These are phyloP conservation scores for Tapirus indicus DNA, from an alignment of 2,797 vertebrate species.

Conservation along the genomic window DNA sequence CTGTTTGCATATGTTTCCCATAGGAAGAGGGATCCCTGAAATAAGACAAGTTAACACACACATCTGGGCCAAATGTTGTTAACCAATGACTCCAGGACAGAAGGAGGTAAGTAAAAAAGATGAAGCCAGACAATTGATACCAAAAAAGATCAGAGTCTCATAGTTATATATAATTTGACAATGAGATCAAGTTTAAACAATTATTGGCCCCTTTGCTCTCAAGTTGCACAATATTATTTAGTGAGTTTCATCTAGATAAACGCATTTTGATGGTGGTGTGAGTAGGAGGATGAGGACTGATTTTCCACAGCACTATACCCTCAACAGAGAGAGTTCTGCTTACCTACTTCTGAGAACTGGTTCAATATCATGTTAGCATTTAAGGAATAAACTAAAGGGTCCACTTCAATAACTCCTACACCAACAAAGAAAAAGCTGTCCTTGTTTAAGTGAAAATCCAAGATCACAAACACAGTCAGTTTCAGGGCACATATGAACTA, in stretches of 20 bases:
- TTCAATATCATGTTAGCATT: constrained; percentile 51
- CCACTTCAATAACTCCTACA: constrained; percentile 46
- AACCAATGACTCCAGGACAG: constrained; percentile 24
- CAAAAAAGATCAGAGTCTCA: constrained; percentile 10
- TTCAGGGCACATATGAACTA: constrained; percentile 46
- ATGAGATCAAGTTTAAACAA: constrained; percentile 57
- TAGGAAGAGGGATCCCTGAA: not conserved
- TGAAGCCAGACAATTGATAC: constrained; percentile 39
- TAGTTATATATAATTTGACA: not conserved
- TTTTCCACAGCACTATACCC: not conserved
- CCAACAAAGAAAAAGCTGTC: constrained; percentile 47
- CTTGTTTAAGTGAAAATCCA: constrained; percentile 60
- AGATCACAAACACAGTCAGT: constrained; percentile 24
- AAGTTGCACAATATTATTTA: constrained; percentile 12
- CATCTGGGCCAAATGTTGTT: not conserved
- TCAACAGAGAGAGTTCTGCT: constrained; percentile 20
- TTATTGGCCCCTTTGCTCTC: constrained; percentile 26
- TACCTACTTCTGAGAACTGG: constrained; percentile 52
- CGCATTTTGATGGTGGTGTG: not conserved
- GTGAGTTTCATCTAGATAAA: constrained; percentile 53
- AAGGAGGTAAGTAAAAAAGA: not conserved
- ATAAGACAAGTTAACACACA: constrained; percentile 52
- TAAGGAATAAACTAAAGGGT: constrained; percentile 51
- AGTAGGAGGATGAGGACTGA: not conserved
- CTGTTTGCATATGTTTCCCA: not conserved